Evolutionary conservation across 2,888 invertebrate species (phyloP).

Genomic region (Leptinotarsa peninsularis): DNA sequence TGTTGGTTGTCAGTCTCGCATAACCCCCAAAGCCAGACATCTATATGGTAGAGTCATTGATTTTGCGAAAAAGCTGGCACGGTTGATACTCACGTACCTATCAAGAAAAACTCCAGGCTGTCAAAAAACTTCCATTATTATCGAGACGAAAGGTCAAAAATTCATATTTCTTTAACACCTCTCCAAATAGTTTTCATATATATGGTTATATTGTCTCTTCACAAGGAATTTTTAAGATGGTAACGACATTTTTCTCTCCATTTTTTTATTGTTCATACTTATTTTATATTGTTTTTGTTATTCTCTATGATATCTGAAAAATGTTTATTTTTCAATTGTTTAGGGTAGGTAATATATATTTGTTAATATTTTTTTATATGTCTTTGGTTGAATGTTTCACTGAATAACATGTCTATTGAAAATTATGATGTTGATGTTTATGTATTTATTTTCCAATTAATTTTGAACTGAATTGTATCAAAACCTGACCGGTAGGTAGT

Average conservation of each 20-base stretch:
- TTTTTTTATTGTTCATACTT: not conserved
- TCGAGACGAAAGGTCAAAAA: too few species aligned
- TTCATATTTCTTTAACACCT: too few species aligned
- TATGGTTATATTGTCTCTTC: too few species aligned
- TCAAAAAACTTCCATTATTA: too few species aligned
- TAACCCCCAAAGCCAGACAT: too few species aligned
- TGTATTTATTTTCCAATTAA: conserved; percentile 4
- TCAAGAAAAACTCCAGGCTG: too few species aligned
- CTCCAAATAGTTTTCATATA: too few species aligned
- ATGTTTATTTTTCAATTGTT: conserved; percentile 7
- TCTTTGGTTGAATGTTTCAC: conserved; percentile 2
- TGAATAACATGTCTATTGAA: conserved; percentile 1
- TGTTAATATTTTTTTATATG: not conserved
- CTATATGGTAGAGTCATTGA: too few species aligned
- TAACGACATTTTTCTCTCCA: not conserved
- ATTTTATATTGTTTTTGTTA: conserved; percentile 6
- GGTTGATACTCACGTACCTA: too few species aligned
- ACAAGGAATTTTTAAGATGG: not conserved
- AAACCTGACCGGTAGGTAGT: not conserved
- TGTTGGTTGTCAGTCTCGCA: too few species aligned
- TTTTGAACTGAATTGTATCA: not conserved
- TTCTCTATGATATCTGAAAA: not conserved
- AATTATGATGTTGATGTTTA: conserved; percentile 1
- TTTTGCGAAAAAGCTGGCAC: too few species aligned
- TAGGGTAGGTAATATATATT: conserved; percentile 1